These are phyloP conservation scores for Tachuris rubrigastra DNA, from an alignment of 2,113 vertebrate species.

Conservation along the genomic window DNA sequence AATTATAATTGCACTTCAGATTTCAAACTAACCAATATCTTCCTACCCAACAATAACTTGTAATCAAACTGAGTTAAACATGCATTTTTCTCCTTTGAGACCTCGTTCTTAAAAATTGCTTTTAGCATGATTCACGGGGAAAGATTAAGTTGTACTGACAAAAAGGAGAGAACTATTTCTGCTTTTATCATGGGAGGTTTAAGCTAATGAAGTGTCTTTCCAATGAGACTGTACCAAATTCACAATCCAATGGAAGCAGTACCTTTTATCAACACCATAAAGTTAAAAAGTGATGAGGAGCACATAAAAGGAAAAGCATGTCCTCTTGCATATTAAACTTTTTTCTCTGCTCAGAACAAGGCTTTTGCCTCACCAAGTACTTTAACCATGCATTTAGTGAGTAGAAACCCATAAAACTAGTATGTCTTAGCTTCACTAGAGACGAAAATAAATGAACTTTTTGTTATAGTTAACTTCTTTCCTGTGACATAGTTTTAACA, in stretches of 20 bases:
- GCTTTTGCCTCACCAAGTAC: neutral
- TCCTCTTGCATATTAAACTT: neutral
- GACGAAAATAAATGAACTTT: neutral
- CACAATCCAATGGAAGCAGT: neutral
- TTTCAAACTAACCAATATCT: neutral
- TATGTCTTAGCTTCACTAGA: neutral
- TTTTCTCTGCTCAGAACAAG: neutral
- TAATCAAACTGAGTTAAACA: neutral
- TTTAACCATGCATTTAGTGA: neutral
- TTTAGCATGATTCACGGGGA: neutral
- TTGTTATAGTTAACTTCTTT: neutral
- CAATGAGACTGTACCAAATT: neutral
- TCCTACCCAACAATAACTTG: slow-evolving; percentile 1
- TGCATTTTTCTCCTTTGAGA: neutral
- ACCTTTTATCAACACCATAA: neutral
- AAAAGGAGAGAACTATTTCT: slow-evolving; percentile 8
- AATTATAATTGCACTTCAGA: neutral
- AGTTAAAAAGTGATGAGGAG: neutral
- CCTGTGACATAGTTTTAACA: neutral
- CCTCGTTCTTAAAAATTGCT: neutral
- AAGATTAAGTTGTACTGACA: slow-evolving; percentile 24
- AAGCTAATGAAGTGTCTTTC: slow-evolving; percentile 3
- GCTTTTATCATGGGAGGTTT: neutral
- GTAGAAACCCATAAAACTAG: neutral
- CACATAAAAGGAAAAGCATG: neutral